phyloP scores from a whole-genome alignment of 2,888 invertebrate species.

The Rapana venosa region DNA sequence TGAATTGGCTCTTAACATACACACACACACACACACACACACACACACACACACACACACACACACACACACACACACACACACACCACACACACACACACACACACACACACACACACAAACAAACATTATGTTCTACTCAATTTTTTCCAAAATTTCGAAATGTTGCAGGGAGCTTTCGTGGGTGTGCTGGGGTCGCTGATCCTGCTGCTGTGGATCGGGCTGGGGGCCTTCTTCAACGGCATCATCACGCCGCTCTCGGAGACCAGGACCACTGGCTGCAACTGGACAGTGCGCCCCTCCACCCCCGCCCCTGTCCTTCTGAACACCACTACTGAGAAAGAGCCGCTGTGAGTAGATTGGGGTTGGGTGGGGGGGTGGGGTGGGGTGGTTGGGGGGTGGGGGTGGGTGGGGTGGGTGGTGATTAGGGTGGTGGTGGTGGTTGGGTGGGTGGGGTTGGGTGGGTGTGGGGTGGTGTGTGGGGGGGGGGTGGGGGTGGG shows the following conservation, averaged over 20 bases:
- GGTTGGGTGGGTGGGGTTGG: not conserved
- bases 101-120: too few species aligned
- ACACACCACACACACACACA: too few species aligned
- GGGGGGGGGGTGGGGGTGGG: not conserved
- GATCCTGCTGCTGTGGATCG: slow-evolving; percentile 54
- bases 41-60: too few species aligned
- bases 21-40: too few species aligned
- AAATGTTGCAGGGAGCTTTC: slow-evolving; percentile 54
- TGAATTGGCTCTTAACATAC: too few species aligned
- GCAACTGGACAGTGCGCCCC: slow-evolving; percentile 50
- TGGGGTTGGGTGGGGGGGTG: not conserved
- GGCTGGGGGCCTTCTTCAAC: slow-evolving; percentile 52
- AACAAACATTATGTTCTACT: too few species aligned
- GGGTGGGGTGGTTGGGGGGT: not conserved
- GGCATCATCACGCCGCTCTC: slow-evolving; percentile 38
- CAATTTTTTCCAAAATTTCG: too few species aligned
- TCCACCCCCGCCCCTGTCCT: slow-evolving; percentile 19
- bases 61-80: too few species aligned
- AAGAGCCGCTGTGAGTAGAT: not conserved
- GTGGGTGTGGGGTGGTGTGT: not conserved
- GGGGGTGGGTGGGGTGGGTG: not conserved
- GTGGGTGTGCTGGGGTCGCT: slow-evolving; percentile 48
- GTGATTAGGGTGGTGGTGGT: not conserved
- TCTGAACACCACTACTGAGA: not conserved
- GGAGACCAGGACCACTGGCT: slow-evolving; percentile 40